Base-by-base conservation (phyloP, 2,888 invertebrate genomes). In the Troilus luridus region DNA sequence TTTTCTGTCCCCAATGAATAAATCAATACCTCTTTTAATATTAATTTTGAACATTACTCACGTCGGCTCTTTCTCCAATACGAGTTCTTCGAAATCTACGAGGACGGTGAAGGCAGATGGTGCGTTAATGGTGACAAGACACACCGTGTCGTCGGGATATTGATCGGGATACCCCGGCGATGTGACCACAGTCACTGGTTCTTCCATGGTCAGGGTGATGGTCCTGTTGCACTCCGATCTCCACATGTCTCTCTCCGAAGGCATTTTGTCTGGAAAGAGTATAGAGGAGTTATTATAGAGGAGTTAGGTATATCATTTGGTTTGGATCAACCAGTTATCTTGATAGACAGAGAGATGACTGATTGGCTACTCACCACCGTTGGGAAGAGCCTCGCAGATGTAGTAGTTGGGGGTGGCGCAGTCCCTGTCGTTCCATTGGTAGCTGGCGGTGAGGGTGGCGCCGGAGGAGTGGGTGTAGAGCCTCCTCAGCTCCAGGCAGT, bases 341-440 rank as follows among this genome's bases (percentile, higher is more conserved):
- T n/a, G n/a, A n/a, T n/a, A n/a, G n/a, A n/a, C n/a, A n/a, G n/a
- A n/a, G n/a, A n/a, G n/a, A n/a, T n/a, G 41, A 41, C 5, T 0
- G 56, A 12, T 85, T 19, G 1, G 6, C 41, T 21, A 85, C 90
- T 88, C 62, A 92, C 92, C 92, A 88, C 92, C 92, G 54, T 90
- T 89, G 2, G 91, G 90, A n/a, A 96, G 95, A 89, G 95, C 95
- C 94, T 97, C 96, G 94, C 97, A 97, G 64, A 97, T 95, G 94
- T 96, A 97, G 94, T 96, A 96, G 94, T 97, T 97, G 90, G 95
- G 95, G 62, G 96, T 96, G 41, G 95, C 94, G 94, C 97, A 98
- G 93, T 96, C 96, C 58, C 97, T 94, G 93, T 97, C 97, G 94
- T 98, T 98, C 97, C 97, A 97, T 95, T 96, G 97, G 94, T 96